These are phyloP conservation scores for Porites australiensis DNA, from an alignment of 64 coral and sea anemone species.

Conservation along the genomic window DNA sequence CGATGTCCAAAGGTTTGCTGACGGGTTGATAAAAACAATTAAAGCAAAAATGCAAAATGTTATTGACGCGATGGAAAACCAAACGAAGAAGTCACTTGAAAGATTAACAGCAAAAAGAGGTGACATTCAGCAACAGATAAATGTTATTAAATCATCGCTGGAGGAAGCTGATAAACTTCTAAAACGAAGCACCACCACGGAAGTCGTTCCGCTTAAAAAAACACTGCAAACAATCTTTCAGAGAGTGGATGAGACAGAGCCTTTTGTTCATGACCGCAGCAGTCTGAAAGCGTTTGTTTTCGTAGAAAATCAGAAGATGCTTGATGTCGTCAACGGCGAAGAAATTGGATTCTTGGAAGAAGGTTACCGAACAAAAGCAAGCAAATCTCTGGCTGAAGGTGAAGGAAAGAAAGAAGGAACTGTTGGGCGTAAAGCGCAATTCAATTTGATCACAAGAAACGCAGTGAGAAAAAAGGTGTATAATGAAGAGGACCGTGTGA, in stretches of 20 bases:
- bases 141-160: neutral
- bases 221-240: neutral
- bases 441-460: neutral
- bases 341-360: neutral
- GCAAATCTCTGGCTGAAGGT: neutral
- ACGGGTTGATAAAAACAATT: neutral
- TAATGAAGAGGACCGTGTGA: neutral
- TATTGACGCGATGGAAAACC: neutral
- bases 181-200: no score
- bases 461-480: neutral
- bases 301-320: neutral
- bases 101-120: neutral
- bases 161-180: neutral
- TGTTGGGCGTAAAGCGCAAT: neutral
- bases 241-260: neutral
- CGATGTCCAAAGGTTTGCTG: neutral
- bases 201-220: no score
- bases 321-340: neutral
- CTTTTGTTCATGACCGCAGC: neutral
- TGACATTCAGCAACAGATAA: neutral
- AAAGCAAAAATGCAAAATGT: neutral
- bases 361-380: neutral
- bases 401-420: neutral
- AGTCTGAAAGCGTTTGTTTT: neutral
- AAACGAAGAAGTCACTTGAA: no score